Evolutionary conservation across 1,140 invertebrate species (phyloP).

Genomic region (Polyergus mexicanus): DNA sequence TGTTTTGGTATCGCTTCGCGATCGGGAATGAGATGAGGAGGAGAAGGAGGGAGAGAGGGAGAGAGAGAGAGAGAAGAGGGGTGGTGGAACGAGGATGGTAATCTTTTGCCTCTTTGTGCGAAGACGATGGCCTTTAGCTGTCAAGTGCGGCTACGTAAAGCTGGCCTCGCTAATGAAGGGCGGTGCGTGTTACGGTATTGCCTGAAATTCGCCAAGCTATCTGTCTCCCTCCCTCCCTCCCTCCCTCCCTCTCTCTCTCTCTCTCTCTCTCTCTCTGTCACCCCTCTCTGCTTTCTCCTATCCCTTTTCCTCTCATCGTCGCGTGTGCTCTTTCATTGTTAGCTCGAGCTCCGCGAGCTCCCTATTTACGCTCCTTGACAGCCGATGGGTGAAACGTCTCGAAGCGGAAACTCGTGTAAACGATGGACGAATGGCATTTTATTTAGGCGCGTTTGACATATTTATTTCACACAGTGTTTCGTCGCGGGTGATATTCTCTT

Average conservation of each 20-base stretch:
- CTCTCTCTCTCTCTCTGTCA: too few species aligned
- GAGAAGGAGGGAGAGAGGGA: not conserved
- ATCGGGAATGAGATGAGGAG: slow-evolving; percentile 8
- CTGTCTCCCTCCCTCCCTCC: not conserved
- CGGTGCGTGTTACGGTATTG: slow-evolving; percentile 70
- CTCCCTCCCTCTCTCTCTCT: too few species aligned
- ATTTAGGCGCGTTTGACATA: not conserved
- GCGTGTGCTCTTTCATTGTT: slow-evolving; percentile 65
- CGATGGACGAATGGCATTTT: not conserved
- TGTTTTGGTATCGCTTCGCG: slow-evolving; percentile 48
- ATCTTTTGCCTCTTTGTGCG: slow-evolving; percentile 77
- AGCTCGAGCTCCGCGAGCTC: slow-evolving; percentile 41
- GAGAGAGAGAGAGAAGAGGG: not conserved
- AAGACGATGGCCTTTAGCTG: slow-evolving; percentile 80
- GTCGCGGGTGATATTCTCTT: not conserved
- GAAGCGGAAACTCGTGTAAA: slow-evolving; percentile 4
- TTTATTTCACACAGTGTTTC: not conserved
- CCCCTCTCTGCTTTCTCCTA: too few species aligned
- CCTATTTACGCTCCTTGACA: slow-evolving; percentile 43
- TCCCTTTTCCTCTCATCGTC: slow-evolving; percentile 39
- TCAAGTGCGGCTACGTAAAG: slow-evolving; percentile 77
- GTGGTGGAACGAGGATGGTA: slow-evolving; percentile 33
- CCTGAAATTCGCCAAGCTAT: slow-evolving; percentile 71
- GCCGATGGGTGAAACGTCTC: not conserved
- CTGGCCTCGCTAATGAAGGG: slow-evolving; percentile 69